Evolutionary conservation across 2,797 vertebrate genomes (phyloP), one percentile per base, ranked within the genome.

Genomic region (Lates japonicus): DNA sequence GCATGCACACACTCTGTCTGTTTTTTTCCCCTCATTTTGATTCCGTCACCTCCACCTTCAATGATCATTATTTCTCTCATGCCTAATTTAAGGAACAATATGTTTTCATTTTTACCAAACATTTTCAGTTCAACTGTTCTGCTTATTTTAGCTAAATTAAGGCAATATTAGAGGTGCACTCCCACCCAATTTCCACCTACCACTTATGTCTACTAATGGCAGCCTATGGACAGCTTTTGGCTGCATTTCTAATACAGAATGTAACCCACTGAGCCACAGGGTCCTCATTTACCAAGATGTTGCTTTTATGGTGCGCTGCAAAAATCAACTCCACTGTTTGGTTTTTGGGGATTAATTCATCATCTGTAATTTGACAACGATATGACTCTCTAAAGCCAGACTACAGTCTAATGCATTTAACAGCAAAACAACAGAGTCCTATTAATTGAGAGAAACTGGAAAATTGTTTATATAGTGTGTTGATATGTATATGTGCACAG

Each of bases 201-300:
- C 35, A 65, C 52, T 33, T 51, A 25, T 78, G 78, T 85, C 63
- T 66, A 6, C 66, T 90, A 91, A 90, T 90, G 70, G 76, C 74
- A 31, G 52, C 84, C 78, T 70, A 29, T 58, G 85, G 87, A 87
- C 76, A 85, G 29, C 55, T 87, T 87, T 80, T 82, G 79, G 81
- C 72, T 55, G 65, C 48, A 57, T 89, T 88, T n/a, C n/a, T 84
- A 89, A 82, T 55, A 46, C 60, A 49, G 29, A 82, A 46, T 84
- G 70, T 92, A 91, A 92, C 89, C 84, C 63, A 20, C 71, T 63
- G 64, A 55, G 76, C 82, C 81, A 58, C 58, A 76, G 9, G 61
- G 67, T 79, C 61, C 61, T 77, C 57, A 76, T 80, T 88, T 86
- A 90, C 83, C 76, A 82, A 86, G 71, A 89, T 75, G 69, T 68